phyloP scores from a whole-genome alignment of 2,797 vertebrate species.

The Microcaecilia unicolor region DNA sequence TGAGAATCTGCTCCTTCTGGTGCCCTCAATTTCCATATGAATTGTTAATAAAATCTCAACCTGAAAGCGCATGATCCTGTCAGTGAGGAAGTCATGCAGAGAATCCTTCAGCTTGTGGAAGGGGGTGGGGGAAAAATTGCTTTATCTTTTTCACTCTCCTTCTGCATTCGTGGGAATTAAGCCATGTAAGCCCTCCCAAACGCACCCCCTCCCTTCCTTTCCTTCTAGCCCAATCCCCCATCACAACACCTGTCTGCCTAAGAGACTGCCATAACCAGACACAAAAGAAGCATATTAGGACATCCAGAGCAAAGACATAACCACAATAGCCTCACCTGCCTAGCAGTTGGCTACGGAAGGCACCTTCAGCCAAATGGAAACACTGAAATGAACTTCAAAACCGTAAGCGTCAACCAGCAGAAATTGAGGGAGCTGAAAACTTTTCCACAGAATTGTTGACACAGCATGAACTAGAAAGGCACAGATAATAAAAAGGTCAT shows the following conservation, averaged over 20 bases:
- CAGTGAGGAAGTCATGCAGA: slow-evolving; percentile 76
- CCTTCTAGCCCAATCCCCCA: slow-evolving; percentile 1
- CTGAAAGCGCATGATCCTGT: slow-evolving; percentile 76
- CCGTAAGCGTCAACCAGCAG: slow-evolving; percentile 17
- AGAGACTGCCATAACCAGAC: slow-evolving; percentile 21
- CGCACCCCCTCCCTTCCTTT: not conserved
- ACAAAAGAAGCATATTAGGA: slow-evolving; percentile 18
- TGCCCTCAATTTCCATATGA: slow-evolving; percentile 96
- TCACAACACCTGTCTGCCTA: slow-evolving; percentile 48
- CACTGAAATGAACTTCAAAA: slow-evolving; percentile 34
- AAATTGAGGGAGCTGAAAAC: slow-evolving; percentile 25
- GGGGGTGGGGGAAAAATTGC: slow-evolving; percentile 61
- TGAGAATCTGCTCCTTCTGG: slow-evolving; percentile 88
- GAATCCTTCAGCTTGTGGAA: slow-evolving; percentile 63
- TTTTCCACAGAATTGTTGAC: slow-evolving; percentile 50
- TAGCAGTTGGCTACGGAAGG: slow-evolving; percentile 26
- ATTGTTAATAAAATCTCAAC: slow-evolving; percentile 89
- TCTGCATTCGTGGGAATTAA: slow-evolving; percentile 62
- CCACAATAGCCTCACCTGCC: slow-evolving; percentile 21
- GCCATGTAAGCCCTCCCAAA: slow-evolving; percentile 39
- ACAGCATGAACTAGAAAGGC: slow-evolving; percentile 38
- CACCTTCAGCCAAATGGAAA: slow-evolving; percentile 36
- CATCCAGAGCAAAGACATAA: slow-evolving; percentile 15
- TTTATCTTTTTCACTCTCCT: slow-evolving; percentile 59
- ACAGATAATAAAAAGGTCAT: slow-evolving; percentile 52